phyloP scores from a whole-genome alignment of 2,888 invertebrate genomes.

The Clanis bilineata region DNA sequence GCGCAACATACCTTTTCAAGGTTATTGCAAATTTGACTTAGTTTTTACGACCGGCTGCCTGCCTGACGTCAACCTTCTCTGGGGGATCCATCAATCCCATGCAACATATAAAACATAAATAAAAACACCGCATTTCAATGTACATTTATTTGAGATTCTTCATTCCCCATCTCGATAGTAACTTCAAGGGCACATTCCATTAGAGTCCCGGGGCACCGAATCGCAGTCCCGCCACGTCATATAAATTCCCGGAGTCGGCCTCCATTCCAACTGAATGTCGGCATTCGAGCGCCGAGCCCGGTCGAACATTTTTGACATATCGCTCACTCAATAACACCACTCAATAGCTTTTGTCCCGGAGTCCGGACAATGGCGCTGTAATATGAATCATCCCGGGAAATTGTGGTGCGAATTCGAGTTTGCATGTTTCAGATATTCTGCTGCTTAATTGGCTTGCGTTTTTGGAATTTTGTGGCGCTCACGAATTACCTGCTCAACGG shows the following conservation, averaged over 20 bases:
- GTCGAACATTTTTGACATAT: constrained; percentile 1
- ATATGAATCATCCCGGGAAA: background rate
- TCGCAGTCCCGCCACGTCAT: constrained; percentile 4
- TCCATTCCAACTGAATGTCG: background rate
- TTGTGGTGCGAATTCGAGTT: background rate
- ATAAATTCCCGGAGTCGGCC: constrained; percentile 9
- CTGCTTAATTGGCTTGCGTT: background rate
- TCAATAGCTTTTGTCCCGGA: background rate
- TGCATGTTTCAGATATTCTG: background rate
- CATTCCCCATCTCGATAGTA: background rate
- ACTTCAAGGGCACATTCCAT: background rate
- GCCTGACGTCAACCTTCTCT: no score
- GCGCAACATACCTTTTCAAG: no score
- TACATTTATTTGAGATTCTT: background rate
- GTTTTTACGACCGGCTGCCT: no score
- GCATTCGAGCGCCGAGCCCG: background rate
- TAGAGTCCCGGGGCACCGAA: background rate
- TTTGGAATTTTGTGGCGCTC: background rate
- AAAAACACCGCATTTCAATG: background rate
- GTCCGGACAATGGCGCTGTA: background rate
- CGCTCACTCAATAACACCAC: constrained; percentile 8
- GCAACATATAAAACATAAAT: no score
- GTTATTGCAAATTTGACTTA: no score
- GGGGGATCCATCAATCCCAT: no score
- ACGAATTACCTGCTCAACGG: background rate